Evolutionary conservation across 2,888 invertebrate species (phyloP).

Genomic region (Drosophila pseudotakahashii): DNA sequence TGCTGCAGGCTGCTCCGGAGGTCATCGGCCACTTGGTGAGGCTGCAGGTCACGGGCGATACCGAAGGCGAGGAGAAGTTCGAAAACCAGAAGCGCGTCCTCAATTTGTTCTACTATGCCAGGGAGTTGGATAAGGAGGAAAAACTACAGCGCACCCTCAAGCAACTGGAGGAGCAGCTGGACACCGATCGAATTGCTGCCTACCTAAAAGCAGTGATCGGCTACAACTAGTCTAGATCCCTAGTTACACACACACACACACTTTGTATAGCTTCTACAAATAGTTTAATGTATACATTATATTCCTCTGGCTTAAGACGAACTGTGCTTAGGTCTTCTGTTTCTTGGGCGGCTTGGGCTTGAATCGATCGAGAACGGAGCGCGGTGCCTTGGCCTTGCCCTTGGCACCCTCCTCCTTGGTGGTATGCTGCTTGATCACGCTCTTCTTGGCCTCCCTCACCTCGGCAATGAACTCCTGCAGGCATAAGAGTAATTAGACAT

Average conservation of each 20-base stretch:
- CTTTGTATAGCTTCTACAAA: slow-evolving; percentile 7
- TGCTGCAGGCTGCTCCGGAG: slow-evolving; percentile 84
- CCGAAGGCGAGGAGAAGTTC: slow-evolving; percentile 50
- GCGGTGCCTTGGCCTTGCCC: slow-evolving; percentile 35
- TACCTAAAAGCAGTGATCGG: slow-evolving; percentile 74
- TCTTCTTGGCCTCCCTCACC: slow-evolving; percentile 84
- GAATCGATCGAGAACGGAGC: slow-evolving; percentile 89
- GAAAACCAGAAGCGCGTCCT: slow-evolving; percentile 85
- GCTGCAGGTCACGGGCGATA: slow-evolving; percentile 81
- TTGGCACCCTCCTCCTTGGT: slow-evolving; percentile 52
- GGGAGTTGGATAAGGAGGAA: background rate
- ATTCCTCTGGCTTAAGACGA: slow-evolving; percentile 2
- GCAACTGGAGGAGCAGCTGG: slow-evolving; percentile 8
- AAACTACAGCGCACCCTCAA: background rate
- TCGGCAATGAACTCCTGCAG: slow-evolving; percentile 86
- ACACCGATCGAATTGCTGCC: slow-evolving; percentile 55
- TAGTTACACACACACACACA: background rate
- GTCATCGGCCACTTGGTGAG: slow-evolving; percentile 84
- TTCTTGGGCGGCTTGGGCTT: slow-evolving; percentile 85
- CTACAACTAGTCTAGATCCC: slow-evolving; percentile 14
- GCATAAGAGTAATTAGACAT: background rate
- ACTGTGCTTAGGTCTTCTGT: slow-evolving; percentile 25
- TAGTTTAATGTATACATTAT: slow-evolving; percentile 30
- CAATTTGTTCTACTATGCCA: slow-evolving; percentile 86
- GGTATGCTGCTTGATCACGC: slow-evolving; percentile 72